These are phyloP conservation scores for Pollimyrus isidori DNA, from an alignment of 2,113 vertebrate genomes.

Conservation along the genomic window DNA sequence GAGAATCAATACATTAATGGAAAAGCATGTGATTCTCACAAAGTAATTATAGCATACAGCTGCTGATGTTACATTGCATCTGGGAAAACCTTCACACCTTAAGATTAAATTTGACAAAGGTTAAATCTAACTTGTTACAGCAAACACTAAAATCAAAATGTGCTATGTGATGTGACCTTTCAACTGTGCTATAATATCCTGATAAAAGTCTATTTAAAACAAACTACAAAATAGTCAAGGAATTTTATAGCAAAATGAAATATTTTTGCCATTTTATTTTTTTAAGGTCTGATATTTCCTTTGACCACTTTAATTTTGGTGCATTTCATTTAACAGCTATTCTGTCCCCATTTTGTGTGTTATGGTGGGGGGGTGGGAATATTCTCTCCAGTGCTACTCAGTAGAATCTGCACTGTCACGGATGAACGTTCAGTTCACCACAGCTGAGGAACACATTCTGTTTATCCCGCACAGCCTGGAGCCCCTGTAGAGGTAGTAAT, in stretches of 20 bases:
- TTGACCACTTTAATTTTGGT: not conserved
- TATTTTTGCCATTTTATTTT: not conserved
- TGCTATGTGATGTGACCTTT: not conserved
- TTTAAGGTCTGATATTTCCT: not conserved
- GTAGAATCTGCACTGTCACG: not conserved
- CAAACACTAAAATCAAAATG: not conserved
- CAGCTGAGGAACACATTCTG: constrained; percentile 75
- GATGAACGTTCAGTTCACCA: constrained; percentile 57
- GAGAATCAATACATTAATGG: not conserved
- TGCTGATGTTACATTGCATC: not conserved
- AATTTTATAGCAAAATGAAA: not conserved
- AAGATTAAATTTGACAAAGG: not conserved
- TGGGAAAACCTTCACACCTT: not conserved
- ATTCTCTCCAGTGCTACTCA: not conserved
- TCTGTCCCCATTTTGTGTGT: not conserved
- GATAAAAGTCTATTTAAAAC: not conserved
- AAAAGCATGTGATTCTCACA: not conserved
- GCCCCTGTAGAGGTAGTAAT: constrained; percentile 79
- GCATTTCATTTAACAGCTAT: not conserved
- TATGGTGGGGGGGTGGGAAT: not conserved
- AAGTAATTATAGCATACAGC: not conserved
- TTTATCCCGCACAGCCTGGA: constrained; percentile 77
- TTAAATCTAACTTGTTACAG: not conserved
- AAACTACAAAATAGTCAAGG: not conserved
- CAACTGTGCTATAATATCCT: not conserved